Conservation (phyloP, 2,888 invertebrate genomes). For the Malacosoma neustria region DNA sequence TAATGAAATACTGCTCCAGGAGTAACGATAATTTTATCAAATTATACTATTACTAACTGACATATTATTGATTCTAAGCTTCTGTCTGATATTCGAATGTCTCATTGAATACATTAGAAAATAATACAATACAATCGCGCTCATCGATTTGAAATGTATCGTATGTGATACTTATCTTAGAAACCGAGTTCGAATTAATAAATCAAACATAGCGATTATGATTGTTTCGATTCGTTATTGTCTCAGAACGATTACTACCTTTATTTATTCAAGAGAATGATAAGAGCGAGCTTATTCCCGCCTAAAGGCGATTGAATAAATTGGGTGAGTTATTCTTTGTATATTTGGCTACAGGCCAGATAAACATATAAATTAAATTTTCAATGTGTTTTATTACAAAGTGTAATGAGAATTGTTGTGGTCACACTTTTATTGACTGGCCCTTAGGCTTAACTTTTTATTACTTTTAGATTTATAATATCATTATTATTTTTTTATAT, state of each 20-base stretch:
- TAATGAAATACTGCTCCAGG: too few relatives aligned
- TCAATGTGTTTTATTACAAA: too few relatives aligned
- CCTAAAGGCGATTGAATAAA: neutral
- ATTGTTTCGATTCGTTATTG: conserved; percentile 63
- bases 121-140: conserved; percentile 31
- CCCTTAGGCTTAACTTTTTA: too few relatives aligned
- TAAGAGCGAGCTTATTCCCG: conserved; percentile 23
- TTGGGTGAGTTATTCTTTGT: neutral
- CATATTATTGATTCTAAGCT: too few relatives aligned
- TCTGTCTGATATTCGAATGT: too few relatives aligned
- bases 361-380: neutral
- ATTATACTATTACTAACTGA: too few relatives aligned
- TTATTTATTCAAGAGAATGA: conserved; percentile 50
- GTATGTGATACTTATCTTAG: conserved; percentile 27
- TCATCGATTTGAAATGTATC: conserved; percentile 27
- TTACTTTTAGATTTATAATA: too few relatives aligned
- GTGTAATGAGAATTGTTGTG: too few relatives aligned
- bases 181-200: conserved; percentile 46
- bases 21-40: too few relatives aligned
- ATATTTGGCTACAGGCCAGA: neutral
- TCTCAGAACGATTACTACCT: conserved; percentile 50
- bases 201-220: conserved; percentile 57
- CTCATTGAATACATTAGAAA: conserved; percentile 9
- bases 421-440: too few relatives aligned
- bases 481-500: too few relatives aligned